These are phyloP conservation scores for Oxyteleia sp. DNA, from an alignment of 2,888 invertebrate species.

Conservation along the genomic window DNA sequence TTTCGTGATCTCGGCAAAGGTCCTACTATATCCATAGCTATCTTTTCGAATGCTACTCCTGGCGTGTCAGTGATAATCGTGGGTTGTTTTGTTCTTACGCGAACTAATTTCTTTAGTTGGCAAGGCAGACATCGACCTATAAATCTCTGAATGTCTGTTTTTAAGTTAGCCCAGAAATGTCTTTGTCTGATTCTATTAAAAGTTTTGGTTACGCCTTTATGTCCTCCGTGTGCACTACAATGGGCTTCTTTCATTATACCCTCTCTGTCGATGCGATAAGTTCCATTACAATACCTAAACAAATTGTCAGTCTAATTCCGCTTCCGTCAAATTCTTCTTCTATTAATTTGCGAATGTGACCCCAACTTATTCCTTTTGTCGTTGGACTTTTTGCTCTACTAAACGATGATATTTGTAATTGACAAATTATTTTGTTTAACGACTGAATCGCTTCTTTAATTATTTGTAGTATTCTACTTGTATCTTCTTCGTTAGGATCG, in stretches of 20 bases:
- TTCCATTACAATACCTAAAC: constrained; percentile 2
- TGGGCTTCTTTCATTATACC: constrained; percentile 53
- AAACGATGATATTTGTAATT: neutral
- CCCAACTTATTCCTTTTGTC: constrained; percentile 13
- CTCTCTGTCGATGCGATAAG: constrained; percentile 20
- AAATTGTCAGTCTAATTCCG: constrained; percentile 2
- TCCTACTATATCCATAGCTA: no score
- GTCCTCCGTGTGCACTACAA: no score
- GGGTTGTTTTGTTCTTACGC: no score
- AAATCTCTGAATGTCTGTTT: no score
- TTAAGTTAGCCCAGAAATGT: no score
- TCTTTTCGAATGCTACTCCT: no score
- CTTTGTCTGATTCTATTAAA: no score
- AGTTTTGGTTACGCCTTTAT: no score
- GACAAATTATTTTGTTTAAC: neutral
- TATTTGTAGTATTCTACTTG: neutral
- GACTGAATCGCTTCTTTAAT: neutral
- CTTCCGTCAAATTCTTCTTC: neutral
- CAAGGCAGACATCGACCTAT: constrained; percentile 52
- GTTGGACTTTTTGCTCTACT: neutral
- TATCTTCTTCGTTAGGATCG: neutral
- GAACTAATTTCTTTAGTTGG: constrained; percentile 65
- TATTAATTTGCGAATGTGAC: neutral
- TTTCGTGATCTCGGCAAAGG: constrained; percentile 1
- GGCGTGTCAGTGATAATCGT: no score